These are phyloP conservation scores for Lineus longissimus DNA, from an alignment of 1,140 invertebrate genomes.

Conservation along the genomic window DNA sequence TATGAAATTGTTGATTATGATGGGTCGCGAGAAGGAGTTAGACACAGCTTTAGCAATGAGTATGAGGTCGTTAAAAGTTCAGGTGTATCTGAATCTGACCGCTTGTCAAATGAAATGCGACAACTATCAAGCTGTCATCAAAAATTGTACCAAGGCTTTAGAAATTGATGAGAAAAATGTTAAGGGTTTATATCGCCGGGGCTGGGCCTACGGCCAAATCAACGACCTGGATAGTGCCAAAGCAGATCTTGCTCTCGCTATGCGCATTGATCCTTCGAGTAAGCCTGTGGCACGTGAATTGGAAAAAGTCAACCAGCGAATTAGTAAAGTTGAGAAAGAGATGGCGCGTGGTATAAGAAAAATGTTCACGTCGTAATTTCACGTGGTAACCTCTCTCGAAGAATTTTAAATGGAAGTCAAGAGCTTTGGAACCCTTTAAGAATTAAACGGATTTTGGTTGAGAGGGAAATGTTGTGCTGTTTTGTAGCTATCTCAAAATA, in stretches of 20 bases:
- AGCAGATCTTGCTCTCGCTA: conserved; percentile 26
- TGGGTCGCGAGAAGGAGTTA: conserved; percentile 13
- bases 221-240: conserved; percentile 29
- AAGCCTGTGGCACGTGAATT: conserved; percentile 16
- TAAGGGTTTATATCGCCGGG: conserved; percentile 55
- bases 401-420: too few relatives aligned
- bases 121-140: conserved; percentile 59
- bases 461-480: too few relatives aligned
- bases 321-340: too few relatives aligned
- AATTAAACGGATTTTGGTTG: too few relatives aligned
- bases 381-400: too few relatives aligned
- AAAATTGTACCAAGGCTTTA: conserved; percentile 63
- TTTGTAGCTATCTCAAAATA: too few relatives aligned
- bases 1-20: conserved; percentile 28
- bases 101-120: conserved; percentile 61
- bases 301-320: not conserved
- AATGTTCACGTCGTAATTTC: too few relatives aligned
- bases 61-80: conserved; percentile 20
- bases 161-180: conserved; percentile 61
- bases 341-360: too few relatives aligned
- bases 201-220: conserved; percentile 28
- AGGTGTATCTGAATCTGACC: conserved; percentile 39
- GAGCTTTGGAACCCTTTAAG: too few relatives aligned
- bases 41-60: conserved; percentile 9
- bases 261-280: conserved; percentile 33